Evolutionary conservation across 1,140 invertebrate genomes (phyloP).

Genomic region (Caerostris extrusa): DNA sequence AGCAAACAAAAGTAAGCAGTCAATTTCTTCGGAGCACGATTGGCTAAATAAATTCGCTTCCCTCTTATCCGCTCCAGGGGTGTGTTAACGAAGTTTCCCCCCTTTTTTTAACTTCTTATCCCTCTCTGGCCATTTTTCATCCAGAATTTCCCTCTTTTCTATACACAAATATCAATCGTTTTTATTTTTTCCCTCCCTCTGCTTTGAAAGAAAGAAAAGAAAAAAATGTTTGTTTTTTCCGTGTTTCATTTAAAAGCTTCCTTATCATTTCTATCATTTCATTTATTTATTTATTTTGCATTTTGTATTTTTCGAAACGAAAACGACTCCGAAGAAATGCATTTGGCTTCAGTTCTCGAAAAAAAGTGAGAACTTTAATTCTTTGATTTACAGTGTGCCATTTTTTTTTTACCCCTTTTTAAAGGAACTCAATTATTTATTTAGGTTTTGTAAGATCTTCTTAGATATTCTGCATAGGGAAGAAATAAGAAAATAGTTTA

Average conservation of each 20-base stretch:
- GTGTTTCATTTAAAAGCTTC: constrained; percentile 14
- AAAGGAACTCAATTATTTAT: not conserved
- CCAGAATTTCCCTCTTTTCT: constrained; percentile 4
- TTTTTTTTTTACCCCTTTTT: not conserved
- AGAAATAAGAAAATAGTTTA: no score
- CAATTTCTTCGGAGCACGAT: not conserved
- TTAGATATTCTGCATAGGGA: no score
- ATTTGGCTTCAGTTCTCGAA: not conserved
- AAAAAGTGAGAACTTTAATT: not conserved
- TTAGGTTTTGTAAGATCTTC: no score
- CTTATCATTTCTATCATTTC: not conserved
- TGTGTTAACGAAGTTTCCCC: not conserved
- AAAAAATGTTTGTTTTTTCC: not conserved
- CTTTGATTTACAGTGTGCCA: not conserved
- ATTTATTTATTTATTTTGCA: not conserved
- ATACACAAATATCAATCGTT: not conserved
- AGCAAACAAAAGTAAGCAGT: not conserved
- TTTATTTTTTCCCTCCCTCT: not conserved
- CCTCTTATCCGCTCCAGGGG: not conserved
- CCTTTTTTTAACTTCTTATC: not conserved
- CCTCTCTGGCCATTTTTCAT: constrained; percentile 11
- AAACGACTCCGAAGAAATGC: not conserved
- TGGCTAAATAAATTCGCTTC: constrained; percentile 17
- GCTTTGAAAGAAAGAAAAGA: not conserved
- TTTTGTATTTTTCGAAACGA: not conserved